phyloP scores from a whole-genome alignment of 2,888 invertebrate genomes.

The Melikaiella ostensackeni region DNA sequence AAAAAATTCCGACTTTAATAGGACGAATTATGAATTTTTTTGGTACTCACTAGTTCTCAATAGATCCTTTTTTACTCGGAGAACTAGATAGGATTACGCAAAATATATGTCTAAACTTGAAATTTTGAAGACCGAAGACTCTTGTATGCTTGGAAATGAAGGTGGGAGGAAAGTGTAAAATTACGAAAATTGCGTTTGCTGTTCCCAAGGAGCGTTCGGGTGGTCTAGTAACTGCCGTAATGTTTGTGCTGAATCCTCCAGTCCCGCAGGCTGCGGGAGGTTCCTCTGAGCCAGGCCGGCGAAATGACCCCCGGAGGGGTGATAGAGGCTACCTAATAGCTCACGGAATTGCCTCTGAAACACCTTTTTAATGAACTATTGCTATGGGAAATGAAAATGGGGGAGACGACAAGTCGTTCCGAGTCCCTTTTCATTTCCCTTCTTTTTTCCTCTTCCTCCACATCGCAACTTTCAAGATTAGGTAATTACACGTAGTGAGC shows the following conservation, averaged over 20 bases:
- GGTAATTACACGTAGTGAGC: slow-evolving; percentile 4
- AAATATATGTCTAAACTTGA: not conserved
- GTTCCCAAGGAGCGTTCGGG: slow-evolving; percentile 59
- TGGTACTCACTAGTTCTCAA: too few relatives aligned
- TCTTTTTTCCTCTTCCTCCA: not conserved
- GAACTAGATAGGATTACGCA: not conserved
- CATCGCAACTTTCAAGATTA: slow-evolving; percentile 10
- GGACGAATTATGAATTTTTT: too few relatives aligned
- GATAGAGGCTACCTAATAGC: slow-evolving; percentile 83
- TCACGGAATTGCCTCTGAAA: slow-evolving; percentile 85
- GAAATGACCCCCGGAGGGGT: slow-evolving; percentile 79
- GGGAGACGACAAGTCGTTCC: slow-evolving; percentile 68
- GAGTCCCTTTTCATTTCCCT: slow-evolving; percentile 49
- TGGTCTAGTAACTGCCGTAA: slow-evolving; percentile 70
- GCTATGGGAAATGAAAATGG: slow-evolving; percentile 79
- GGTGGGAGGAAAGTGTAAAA: slow-evolving; percentile 41
- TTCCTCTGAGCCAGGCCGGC: slow-evolving; percentile 51
- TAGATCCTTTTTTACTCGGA: too few relatives aligned
- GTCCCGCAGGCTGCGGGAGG: slow-evolving; percentile 61
- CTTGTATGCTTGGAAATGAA: not conserved
- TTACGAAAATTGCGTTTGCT: slow-evolving; percentile 39
- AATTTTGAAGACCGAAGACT: not conserved
- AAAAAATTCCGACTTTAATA: too few relatives aligned
- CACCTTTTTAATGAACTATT: slow-evolving; percentile 87
- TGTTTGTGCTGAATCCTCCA: slow-evolving; percentile 69